Conservation (phyloP, 2,888 invertebrate species). For the Melanophora roralis region DNA sequence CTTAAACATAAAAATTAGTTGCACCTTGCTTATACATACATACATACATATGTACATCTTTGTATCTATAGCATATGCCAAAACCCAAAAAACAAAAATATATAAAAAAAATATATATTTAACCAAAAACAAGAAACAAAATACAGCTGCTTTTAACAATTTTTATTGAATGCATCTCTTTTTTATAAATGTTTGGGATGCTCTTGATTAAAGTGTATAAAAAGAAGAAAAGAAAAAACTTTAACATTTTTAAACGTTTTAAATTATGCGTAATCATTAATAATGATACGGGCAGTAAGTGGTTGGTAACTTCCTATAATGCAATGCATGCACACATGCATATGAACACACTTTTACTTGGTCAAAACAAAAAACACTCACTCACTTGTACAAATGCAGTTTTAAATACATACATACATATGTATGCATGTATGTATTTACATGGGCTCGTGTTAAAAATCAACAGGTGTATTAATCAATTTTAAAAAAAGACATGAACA, state of each 20-base stretch:
- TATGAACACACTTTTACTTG: not conserved
- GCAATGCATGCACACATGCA: no score
- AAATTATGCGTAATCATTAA: slow-evolving; percentile 53
- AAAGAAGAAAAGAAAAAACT: not conserved
- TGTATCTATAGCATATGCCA: slow-evolving; percentile 51
- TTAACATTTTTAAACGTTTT: slow-evolving; percentile 35
- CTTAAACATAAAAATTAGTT: slow-evolving; percentile 3
- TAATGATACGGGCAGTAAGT: slow-evolving; percentile 55
- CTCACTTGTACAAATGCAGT: not conserved
- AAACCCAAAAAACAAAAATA: not conserved
- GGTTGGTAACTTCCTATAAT: slow-evolving; percentile 39
- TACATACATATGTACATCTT: not conserved
- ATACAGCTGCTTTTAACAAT: slow-evolving; percentile 53
- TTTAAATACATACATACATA: not conserved
- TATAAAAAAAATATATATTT: not conserved
- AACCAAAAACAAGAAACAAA: not conserved
- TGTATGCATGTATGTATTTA: no score
- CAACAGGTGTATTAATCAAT: slow-evolving; percentile 54
- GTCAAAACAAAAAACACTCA: slow-evolving; percentile 5
- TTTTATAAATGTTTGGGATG: slow-evolving; percentile 9
- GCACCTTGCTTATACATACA: slow-evolving; percentile 46
- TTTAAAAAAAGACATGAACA: not conserved
- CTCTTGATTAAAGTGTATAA: slow-evolving; percentile 39
- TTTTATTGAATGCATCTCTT: slow-evolving; percentile 37
- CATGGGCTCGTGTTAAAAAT: slow-evolving; percentile 49